phyloP scores from a whole-genome alignment of 2,888 invertebrate species.

The Adineta ricciae region DNA sequence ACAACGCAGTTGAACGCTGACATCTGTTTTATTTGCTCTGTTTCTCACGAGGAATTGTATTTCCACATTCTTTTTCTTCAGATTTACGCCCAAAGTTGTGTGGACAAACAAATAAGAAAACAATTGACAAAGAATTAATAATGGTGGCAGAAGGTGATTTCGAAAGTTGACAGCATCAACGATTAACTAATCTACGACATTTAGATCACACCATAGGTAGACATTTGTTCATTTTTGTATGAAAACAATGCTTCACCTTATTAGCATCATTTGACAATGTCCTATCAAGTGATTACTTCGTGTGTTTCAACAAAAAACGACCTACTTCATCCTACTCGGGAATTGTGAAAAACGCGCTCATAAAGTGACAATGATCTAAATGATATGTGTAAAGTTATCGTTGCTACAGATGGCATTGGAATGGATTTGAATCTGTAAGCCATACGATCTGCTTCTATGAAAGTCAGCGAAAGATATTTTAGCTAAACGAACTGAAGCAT shows the following conservation, averaged over 20 bases:
- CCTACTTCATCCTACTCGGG: slow-evolving; percentile 77
- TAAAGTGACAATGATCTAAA: slow-evolving; percentile 90
- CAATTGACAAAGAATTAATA: too few relatives aligned
- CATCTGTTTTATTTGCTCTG: slow-evolving; percentile 66
- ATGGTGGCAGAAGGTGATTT: too few relatives aligned
- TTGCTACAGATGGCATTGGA: slow-evolving; percentile 95
- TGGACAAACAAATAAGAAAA: slow-evolving; percentile 74
- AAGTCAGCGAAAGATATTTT: too few relatives aligned
- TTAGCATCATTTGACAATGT: slow-evolving; percentile 67
- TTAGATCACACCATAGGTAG: neutral
- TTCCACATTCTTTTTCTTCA: neutral
- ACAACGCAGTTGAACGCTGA: slow-evolving; percentile 96
- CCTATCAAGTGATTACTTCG: slow-evolving; percentile 89
- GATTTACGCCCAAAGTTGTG: slow-evolving; percentile 73
- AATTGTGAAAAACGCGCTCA: slow-evolving; percentile 61
- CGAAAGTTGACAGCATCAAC: slow-evolving; percentile 61
- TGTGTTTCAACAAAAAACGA: slow-evolving; percentile 95
- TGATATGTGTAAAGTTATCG: slow-evolving; percentile 68
- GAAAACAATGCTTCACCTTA: too few relatives aligned
- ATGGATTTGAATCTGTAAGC: slow-evolving; percentile 93
- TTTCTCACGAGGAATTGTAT: too few relatives aligned
- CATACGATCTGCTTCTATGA: slow-evolving; percentile 5
- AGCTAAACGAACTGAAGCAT: too few relatives aligned
- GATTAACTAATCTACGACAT: slow-evolving; percentile 65
- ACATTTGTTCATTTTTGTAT: too few relatives aligned